These are phyloP conservation scores for Anthoptus insignis DNA, from an alignment of 2,888 invertebrate species.

Conservation along the genomic window DNA sequence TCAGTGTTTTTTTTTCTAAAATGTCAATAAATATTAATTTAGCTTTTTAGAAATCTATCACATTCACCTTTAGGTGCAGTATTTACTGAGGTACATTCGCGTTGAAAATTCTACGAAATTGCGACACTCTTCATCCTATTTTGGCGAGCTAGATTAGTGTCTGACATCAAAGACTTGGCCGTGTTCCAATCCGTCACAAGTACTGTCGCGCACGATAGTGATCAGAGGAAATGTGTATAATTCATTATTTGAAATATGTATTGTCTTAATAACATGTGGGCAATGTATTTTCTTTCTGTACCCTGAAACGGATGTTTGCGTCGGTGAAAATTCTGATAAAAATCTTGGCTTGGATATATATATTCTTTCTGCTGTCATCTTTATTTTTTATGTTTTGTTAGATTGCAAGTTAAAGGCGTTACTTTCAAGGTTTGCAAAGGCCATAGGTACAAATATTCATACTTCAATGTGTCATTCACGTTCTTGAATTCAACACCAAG, in stretches of 20 bases:
- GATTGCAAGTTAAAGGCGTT: too few species aligned
- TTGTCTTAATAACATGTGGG: conserved; percentile 20
- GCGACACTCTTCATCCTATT: conserved; percentile 37
- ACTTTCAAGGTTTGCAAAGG: background rate
- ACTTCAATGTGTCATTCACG: too few species aligned
- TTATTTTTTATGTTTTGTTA: conserved; percentile 8
- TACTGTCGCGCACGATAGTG: conserved; percentile 28
- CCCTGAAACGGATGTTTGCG: conserved; percentile 22
- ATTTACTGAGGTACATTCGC: conserved; percentile 24
- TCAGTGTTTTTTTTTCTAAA: background rate
- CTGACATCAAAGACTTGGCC: conserved; percentile 33
- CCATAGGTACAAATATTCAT: too few species aligned
- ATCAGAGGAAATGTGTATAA: conserved; percentile 19
- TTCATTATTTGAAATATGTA: conserved; percentile 25
- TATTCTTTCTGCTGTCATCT: background rate
- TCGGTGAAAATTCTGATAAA: conserved; percentile 15
- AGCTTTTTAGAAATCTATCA: background rate
- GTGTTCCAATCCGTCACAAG: conserved; percentile 23
- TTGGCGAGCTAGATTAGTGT: conserved; percentile 36
- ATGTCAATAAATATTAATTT: background rate
- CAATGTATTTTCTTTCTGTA: conserved; percentile 6
- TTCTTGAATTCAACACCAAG: too few species aligned
- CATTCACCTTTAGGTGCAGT: background rate
- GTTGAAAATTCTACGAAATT: conserved; percentile 33
- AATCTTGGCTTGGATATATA: conserved; percentile 23